phyloP scores from a whole-genome alignment of 2,113 vertebrate species.

The Gobio gobio region DNA sequence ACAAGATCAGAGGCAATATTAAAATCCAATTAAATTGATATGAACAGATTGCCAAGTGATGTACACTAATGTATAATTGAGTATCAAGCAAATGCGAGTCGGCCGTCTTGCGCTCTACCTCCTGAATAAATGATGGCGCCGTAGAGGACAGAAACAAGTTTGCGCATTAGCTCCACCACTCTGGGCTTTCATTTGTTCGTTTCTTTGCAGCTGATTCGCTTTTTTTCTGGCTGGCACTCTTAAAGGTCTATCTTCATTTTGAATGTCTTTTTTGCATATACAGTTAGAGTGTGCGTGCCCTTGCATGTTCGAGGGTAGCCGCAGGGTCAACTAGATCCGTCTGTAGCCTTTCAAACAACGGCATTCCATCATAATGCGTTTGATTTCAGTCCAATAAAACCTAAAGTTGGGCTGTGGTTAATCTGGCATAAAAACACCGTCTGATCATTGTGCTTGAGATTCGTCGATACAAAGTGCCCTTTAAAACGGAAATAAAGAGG shows the following conservation, averaged over 20 bases:
- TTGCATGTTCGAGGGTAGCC: conserved; percentile 15
- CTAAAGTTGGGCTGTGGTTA: conserved; percentile 70
- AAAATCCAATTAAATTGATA: conserved; percentile 99
- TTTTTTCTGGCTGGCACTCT: conserved; percentile 80
- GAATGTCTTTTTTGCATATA: conserved; percentile 28
- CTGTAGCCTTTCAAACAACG: conserved; percentile 65
- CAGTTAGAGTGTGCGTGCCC: conserved; percentile 3
- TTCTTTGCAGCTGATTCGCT: conserved; percentile 82
- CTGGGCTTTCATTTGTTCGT: conserved; percentile 88
- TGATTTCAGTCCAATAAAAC: conserved; percentile 75
- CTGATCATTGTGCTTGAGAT: conserved; percentile 57
- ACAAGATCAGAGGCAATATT: conserved; percentile 99
- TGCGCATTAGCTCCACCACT: conserved; percentile 96
- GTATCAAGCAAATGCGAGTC: conserved; percentile 99
- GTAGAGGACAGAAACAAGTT: conserved; percentile 99
- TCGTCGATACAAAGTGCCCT: conserved; percentile 64
- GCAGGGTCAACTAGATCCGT: conserved; percentile 38
- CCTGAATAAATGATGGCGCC: conserved; percentile 99
- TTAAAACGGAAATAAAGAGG: conserved; percentile 71
- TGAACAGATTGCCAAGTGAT: conserved; percentile 99
- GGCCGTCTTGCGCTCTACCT: conserved; percentile 98
- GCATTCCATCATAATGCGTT: conserved; percentile 70
- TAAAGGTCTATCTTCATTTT: conserved; percentile 71
- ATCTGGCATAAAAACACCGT: conserved; percentile 65
- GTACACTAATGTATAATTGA: conserved; percentile 99